Percentiles rank a stretch among this genome's conserved stretches.
phyloP scores from a whole-genome alignment of 2,888 invertebrate genomes.

The Nomada flava region DNA sequence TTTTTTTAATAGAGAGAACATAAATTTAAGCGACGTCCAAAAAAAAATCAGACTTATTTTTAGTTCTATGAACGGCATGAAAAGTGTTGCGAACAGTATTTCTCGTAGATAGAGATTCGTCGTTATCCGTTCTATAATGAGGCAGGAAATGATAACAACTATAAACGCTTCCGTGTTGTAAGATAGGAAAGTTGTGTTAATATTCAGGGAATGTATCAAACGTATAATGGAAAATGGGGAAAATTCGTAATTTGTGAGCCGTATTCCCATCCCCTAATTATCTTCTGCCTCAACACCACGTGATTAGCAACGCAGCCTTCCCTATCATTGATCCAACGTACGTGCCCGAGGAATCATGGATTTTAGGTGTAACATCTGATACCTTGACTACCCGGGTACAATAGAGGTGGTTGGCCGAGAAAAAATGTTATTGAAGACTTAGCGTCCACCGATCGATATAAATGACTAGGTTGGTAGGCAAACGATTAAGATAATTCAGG shows the following conservation, averaged over 20 bases:
- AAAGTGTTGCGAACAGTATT: neutral
- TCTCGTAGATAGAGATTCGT: conserved; percentile 1
- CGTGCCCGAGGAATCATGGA: conserved; percentile 30
- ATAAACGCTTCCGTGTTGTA: conserved; percentile 21
- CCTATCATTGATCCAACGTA: conserved; percentile 65
- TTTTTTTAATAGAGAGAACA: neutral
- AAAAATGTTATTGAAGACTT: conserved; percentile 33
- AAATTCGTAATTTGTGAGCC: neutral
- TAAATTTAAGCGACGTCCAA: neutral
- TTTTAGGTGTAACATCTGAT: conserved; percentile 35
- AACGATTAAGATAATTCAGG: conserved; percentile 40
- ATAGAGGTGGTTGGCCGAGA: conserved; percentile 6
- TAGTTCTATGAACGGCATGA: neutral
- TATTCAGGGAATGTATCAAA: neutral
- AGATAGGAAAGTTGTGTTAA: conserved; percentile 15
- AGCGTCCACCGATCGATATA: conserved; percentile 30
- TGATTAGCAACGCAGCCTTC: conserved; percentile 62
- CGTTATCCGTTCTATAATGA: neutral
- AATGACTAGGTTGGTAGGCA: conserved; percentile 8
- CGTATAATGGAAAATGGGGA: neutral
- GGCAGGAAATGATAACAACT: conserved; percentile 42
- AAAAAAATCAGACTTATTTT: neutral
- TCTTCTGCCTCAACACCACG: conserved; percentile 57
- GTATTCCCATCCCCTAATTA: conserved; percentile 42
- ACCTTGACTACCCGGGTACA: conserved; percentile 3